Conservation (phyloP, 2,888 invertebrate species). For the Ectemnius lituratus region DNA sequence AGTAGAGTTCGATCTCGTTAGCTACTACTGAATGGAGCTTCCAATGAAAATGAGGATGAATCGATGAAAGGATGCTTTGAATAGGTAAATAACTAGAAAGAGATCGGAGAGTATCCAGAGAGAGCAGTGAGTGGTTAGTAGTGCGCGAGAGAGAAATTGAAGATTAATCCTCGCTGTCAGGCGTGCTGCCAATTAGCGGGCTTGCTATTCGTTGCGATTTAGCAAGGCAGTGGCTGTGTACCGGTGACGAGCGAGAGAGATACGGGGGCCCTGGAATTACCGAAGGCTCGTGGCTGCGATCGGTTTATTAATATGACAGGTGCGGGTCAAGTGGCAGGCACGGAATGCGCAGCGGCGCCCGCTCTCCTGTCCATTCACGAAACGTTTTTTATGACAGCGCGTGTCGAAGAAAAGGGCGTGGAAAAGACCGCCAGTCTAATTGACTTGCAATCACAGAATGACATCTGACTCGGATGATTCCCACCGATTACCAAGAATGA, state of each 20-base stretch:
- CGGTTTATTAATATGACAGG: constrained; percentile 10
- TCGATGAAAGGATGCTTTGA: too few relatives aligned
- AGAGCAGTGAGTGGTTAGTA: background rate
- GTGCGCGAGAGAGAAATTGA: constrained; percentile 28
- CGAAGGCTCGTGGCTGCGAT: background rate
- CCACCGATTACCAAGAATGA: background rate
- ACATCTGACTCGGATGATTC: too few relatives aligned
- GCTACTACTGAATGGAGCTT: too few relatives aligned
- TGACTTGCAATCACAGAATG: background rate
- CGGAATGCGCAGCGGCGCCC: background rate
- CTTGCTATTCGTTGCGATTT: constrained; percentile 13
- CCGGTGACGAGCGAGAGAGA: background rate
- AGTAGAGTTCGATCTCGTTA: too few relatives aligned
- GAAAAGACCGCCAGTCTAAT: background rate
- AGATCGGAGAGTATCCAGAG: background rate
- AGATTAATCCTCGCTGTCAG: constrained; percentile 24
- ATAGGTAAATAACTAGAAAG: too few relatives aligned
- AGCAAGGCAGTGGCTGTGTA: background rate
- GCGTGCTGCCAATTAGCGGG: constrained; percentile 19
- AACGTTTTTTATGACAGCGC: background rate
- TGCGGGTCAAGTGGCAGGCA: constrained; percentile 5
- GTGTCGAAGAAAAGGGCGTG: constrained; percentile 1
- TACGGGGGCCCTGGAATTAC: background rate
- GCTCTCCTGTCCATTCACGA: background rate
- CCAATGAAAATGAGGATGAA: too few relatives aligned